Base-by-base conservation (phyloP, 2,888 invertebrate species). In the Rosalia funebris region DNA sequence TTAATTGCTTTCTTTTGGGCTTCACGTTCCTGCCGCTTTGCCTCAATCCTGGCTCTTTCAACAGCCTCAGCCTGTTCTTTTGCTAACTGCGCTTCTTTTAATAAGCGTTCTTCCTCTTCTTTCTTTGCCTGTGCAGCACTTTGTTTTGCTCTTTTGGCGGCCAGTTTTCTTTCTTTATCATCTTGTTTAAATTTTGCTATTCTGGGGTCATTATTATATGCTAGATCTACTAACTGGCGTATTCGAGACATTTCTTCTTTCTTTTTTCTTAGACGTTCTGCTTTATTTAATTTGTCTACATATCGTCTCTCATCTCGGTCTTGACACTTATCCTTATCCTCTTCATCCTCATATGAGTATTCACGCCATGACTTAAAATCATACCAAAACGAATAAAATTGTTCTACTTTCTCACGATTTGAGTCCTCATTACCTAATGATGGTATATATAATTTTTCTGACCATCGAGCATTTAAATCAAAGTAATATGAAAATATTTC, bases 301-400 rank as follows among this genome's bases (percentile, higher is more conserved):
- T 96, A 98, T 64, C 96, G 88, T 42, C 99, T 85, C 82, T 98
- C 98, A 73, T 98, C 98, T 1, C 98, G 89, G 81, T 93, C 97
- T 79, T 96, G 95, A 0, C 98, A 98, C 75, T 93, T 95, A 77
- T 98, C 97, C 79, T 98, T 98, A 77, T 98, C 98, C 79, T 99
- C 98, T 82, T 98, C 98, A 79, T 99, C 99, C 70, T 97, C 84
- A 80, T 99, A 99, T 1, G 98, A 98, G 82, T 93, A 99, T 80
- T 99, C 99, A 63, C 99, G 87, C 99, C 99, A 99, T 0, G 98
- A 98, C 70, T 97, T 96, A 82, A 98, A 99, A 75, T 95, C 91
- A 81, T 93, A 98, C 99, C 99, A 99, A 81, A 98, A 99, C 11
- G 92, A 90, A 80, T 99, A 99, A 83, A 99, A 99, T 44, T 85